Conservation (phyloP, 2,113 vertebrate genomes). For the human region GRCh38 chr11:9845501-9846000, state of each 20-base stretch:
- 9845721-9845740: slow-evolving; percentile 98
- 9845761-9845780: slow-evolving; percentile 22
- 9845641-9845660: slow-evolving; percentile 96
- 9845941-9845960: slow-evolving; percentile 36
- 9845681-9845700: slow-evolving; percentile 97
- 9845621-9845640: slow-evolving; percentile 96
- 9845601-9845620: slow-evolving; percentile 93
- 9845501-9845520: neutral
- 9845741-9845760: slow-evolving; percentile 83
- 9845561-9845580: slow-evolving; percentile 98
- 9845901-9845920: neutral
- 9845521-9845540: neutral
- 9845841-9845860: neutral
- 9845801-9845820: neutral
- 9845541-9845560: slow-evolving; percentile 32
- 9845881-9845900: slow-evolving; percentile 8
- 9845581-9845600: slow-evolving; percentile 97
- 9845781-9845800: slow-evolving; percentile 43
- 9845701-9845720: slow-evolving; percentile 97
- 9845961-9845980: slow-evolving; percentile 28
- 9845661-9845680: slow-evolving; percentile 97
- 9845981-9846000: neutral
- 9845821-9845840: slow-evolving; percentile 12
- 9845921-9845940: neutral
- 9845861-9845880: neutral